These are phyloP conservation scores for Papilio protenor DNA, from an alignment of 2,888 invertebrate species.

Conservation along the genomic window DNA sequence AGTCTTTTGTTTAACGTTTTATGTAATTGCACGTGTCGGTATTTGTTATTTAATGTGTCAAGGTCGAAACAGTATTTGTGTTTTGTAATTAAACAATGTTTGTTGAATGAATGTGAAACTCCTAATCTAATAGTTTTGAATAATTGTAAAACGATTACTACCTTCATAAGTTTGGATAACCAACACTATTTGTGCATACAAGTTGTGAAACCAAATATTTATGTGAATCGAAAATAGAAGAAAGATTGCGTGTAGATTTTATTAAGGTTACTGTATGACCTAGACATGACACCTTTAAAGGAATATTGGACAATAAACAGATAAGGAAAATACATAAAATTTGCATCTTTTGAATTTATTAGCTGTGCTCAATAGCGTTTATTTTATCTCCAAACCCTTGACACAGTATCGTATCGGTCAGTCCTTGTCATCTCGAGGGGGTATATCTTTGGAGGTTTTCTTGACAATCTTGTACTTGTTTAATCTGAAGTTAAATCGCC, in stretches of 20 bases:
- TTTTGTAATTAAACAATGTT: background rate
- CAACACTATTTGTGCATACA: background rate
- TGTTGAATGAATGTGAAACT: background rate
- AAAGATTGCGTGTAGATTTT: background rate
- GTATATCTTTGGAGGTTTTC: slow-evolving; percentile 38
- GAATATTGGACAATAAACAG: slow-evolving; percentile 23
- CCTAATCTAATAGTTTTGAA: background rate
- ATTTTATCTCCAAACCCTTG: slow-evolving; percentile 50
- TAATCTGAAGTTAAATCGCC: slow-evolving; percentile 30
- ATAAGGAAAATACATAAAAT: slow-evolving; percentile 23
- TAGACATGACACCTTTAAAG: background rate
- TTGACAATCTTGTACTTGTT: slow-evolving; percentile 38
- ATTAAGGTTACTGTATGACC: background rate
- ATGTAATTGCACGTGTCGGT: slow-evolving; percentile 1
- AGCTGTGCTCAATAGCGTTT: slow-evolving; percentile 26
- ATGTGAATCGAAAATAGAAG: background rate
- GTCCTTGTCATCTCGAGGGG: slow-evolving; percentile 44
- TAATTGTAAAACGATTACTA: background rate
- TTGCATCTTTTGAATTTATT: slow-evolving; percentile 39
- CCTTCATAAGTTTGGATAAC: background rate
- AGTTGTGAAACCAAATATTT: background rate
- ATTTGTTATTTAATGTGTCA: background rate
- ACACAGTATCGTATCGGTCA: slow-evolving; percentile 47
- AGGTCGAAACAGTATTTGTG: background rate
- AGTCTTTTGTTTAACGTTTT: slow-evolving; percentile 62